Evolutionary conservation across 2,797 vertebrate species (phyloP).

Genomic region (Nyctibius grandis): DNA sequence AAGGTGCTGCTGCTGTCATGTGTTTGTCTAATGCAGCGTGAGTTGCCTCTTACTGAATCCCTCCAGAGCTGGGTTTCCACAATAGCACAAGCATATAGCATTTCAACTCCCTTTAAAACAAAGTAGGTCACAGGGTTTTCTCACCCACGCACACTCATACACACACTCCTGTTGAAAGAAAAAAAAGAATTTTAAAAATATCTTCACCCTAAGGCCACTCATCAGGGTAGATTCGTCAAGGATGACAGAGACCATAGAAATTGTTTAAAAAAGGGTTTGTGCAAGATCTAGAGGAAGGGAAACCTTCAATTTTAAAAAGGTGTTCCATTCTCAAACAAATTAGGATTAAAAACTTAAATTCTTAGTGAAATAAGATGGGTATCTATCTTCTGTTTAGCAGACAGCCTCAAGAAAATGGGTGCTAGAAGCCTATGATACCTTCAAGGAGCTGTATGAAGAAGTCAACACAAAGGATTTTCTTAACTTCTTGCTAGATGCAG

Average conservation of each 20-base stretch:
- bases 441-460: background rate
- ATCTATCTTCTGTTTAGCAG: background rate
- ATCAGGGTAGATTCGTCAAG: background rate
- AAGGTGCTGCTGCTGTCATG: background rate
- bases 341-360: background rate
- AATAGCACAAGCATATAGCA: background rate
- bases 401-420: background rate
- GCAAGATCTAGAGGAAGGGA: background rate
- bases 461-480: background rate
- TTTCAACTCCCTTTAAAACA: background rate
- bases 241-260: background rate
- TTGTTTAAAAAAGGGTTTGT: background rate
- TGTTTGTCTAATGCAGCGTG: background rate
- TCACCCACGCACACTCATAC: background rate
- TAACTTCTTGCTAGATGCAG: background rate
- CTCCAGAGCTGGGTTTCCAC: background rate
- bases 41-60: rapidly evolving
- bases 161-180: background rate
- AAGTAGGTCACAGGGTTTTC: background rate
- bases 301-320: background rate
- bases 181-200: background rate
- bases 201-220: background rate
- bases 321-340: background rate
- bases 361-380: background rate
- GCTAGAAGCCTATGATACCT: background rate